phyloP scores from a whole-genome alignment of 2,888 invertebrate species.

The Creontiades dilutus region DNA sequence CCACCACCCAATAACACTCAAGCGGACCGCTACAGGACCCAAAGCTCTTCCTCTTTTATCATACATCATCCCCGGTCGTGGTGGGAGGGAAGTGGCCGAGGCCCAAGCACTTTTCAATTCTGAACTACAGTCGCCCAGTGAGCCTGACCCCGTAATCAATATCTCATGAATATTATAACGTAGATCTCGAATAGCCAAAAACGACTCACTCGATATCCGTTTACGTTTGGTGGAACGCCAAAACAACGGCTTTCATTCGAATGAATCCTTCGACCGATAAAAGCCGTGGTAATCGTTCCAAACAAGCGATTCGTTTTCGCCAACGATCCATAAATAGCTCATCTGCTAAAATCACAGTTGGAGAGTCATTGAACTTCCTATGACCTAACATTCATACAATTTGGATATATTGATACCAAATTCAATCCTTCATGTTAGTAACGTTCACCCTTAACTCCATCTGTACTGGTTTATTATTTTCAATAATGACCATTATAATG shows the following conservation, averaged over 20 bases:
- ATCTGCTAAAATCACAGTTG: no score
- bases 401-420: no score
- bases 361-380: no score
- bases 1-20: constrained; percentile 43
- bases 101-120: neutral
- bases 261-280: neutral
- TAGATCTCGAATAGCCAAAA: neutral
- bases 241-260: neutral
- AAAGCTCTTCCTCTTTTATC: constrained; percentile 11
- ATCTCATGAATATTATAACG: constrained; percentile 45
- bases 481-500: no score
- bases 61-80: constrained; percentile 26
- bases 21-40: constrained; percentile 18
- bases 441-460: no score
- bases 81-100: neutral
- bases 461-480: no score
- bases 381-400: no score
- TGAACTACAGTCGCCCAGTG: neutral
- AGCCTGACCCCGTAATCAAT: constrained; percentile 49
- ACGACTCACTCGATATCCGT: constrained; percentile 21
- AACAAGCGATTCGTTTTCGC: neutral
- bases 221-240: constrained; percentile 16
- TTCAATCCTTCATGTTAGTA: no score
- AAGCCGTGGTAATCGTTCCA: neutral
- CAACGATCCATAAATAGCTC: neutral